Conservation (phyloP, 2,797 vertebrate species). For the Cacajao melanocephalus region DNA sequence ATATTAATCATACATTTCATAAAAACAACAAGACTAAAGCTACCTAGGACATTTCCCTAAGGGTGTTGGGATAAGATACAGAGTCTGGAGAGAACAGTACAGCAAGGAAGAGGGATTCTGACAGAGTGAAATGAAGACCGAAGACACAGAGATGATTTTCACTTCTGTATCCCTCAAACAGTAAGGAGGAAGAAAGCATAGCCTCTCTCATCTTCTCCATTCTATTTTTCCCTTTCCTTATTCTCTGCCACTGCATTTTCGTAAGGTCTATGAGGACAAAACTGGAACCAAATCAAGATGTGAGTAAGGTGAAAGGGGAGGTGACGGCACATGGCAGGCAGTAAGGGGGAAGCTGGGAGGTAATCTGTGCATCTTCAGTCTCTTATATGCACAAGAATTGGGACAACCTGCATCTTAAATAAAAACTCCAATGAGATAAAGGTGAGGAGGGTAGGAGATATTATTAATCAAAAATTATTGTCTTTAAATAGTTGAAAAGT, state of each 20-base stretch:
- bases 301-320: not conserved
- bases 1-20: not conserved
- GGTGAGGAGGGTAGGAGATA: not conserved
- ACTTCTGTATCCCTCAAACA: not conserved
- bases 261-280: not conserved
- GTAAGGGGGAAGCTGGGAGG: not conserved
- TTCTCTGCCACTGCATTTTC: not conserved
- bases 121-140: not conserved
- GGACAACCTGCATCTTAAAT: not conserved
- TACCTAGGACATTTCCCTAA: not conserved
- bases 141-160: not conserved
- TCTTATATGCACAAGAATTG: not conserved
- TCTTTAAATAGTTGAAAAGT: not conserved
- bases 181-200: not conserved
- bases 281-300: not conserved
- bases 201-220: not conserved
- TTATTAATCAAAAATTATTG: not conserved
- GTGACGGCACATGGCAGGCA: accelerated
- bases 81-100: not conserved
- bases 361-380: not conserved
- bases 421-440: not conserved
- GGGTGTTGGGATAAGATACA: not conserved
- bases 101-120: not conserved
- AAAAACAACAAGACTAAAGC: not conserved
- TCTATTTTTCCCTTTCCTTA: accelerated